phyloP scores from a whole-genome alignment of 2,888 invertebrate species.

The Pammene fasciana region DNA sequence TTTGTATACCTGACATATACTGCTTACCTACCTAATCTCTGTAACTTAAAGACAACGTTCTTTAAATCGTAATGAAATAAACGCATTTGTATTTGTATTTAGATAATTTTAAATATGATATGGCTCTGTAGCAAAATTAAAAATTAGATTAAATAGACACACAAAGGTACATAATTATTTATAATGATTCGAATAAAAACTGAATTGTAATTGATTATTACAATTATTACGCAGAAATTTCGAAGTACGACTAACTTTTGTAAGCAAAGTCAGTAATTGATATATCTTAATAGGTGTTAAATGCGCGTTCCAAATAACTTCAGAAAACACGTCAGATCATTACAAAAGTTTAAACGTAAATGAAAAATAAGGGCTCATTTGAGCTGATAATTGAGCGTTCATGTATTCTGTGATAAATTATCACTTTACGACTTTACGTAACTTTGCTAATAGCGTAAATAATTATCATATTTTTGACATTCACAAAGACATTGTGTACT shows the following conservation, averaged over 20 bases:
- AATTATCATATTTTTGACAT: conserved; percentile 41
- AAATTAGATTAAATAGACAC: too few species aligned
- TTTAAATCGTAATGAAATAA: too few species aligned
- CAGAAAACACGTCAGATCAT: conserved; percentile 17
- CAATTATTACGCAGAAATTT: too few species aligned
- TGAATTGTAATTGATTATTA: not conserved
- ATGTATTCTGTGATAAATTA: conserved; percentile 30
- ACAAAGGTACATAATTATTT: too few species aligned
- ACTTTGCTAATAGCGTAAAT: conserved; percentile 35
- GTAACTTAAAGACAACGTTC: too few species aligned
- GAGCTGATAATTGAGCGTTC: conserved; percentile 14
- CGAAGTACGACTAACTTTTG: not conserved
- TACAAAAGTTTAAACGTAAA: conserved; percentile 33
- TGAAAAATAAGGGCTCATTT: conserved; percentile 34
- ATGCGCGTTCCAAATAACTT: conserved; percentile 13
- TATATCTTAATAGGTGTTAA: conserved; percentile 7
- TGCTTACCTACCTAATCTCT: too few species aligned
- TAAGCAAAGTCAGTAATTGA: conserved; percentile 12
- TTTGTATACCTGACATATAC: too few species aligned
- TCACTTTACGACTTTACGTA: conserved; percentile 35
- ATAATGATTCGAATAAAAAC: too few species aligned
- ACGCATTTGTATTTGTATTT: too few species aligned
- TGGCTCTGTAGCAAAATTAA: too few species aligned
- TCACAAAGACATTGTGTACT: conserved; percentile 34
- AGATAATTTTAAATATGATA: too few species aligned